Evolutionary conservation across 2,888 invertebrate genomes (phyloP), one percentile per base, ranked within the genome.

Genomic region (Xylocampa areola): DNA sequence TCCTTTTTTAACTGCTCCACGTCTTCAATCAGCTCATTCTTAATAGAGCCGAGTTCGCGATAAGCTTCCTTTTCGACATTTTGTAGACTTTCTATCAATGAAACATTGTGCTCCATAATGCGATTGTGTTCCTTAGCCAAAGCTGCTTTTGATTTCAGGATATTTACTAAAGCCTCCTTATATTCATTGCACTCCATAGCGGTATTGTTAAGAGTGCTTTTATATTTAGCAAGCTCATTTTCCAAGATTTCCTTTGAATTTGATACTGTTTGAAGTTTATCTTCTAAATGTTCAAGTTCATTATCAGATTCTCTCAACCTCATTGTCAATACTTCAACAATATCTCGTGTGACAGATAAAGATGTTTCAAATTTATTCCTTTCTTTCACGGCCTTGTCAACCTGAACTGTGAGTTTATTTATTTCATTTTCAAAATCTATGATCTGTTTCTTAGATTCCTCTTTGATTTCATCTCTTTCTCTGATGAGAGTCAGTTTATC

Each of bases 341-440:
- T 95, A 57, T 94, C 93, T 73, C 94, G 92, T 1, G 94, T 95
- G 11, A 95, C 94, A 23, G 89, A 91, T n/a, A 95, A 85, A n/a
- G 95, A 95, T 76, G 95, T 89, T 82, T 95, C 93, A 79, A 94
- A 95, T 51, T 94, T 91, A 53, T 90, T 92, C 65, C 95, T 95
- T 59, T 95, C 95, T 64, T 89, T 94, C 6, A 79, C 73, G 21
- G 90, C 82, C 68, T 88, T 90, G 41, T 94, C 92, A 16, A 94
- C 79, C 70, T 94, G 90, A 19, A 87, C 84, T 35, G 90, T 91
- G 10, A 93, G 82, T 73, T 88, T 91, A 66, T 89, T 91, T 17
- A 87, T 87, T 74, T 90, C 84, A 73, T 92, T 93, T 83, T 94
- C 92, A 62, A 87, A 91, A 67, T 91, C 82, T 30, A 90, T 89